Base-by-base conservation (phyloP, 2,113 vertebrate genomes). In the Halichoerus grypus region DNA sequence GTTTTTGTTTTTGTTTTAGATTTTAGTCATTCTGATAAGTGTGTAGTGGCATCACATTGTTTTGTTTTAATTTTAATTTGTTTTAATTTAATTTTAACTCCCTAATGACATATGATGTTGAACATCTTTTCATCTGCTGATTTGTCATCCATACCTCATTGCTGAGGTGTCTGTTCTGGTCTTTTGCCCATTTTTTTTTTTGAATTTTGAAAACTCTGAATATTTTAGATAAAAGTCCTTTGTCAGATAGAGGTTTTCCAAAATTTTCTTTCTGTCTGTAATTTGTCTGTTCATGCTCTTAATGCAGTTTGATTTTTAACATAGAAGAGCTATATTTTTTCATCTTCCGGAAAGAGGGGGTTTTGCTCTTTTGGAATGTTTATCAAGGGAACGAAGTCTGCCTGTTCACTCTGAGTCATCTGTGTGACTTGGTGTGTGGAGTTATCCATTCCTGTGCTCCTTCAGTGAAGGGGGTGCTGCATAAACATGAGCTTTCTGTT, bases 281-380 rank as follows among this genome's bases (percentile, higher is more conserved):
- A 85, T 42, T 85, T 80, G 14, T 31, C 9, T 59, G 19, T 87
- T 93, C 61, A 39, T 80, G 86, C 46, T 87, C 49, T 65, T 22
- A 51, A 53, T 79, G 36, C 5, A 88, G 28, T 82, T 74, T 69
- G 39, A 72, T 94, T 88, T 96, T 92, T 92, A 88, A 84, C 71
- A 83, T 31, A 83, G 18, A 67, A 89, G 77, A 89, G 0, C 3
- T 72, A 0, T 55, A 46, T 71, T 91, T 51, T 59, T 96, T 79
- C 69, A 69, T 61, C n/a, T 59, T 71, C 28, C n/a, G 14, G 82
- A 85, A 80, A 15, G 13, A 61, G 1, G 1, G 18, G 11, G 7
- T 67, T 91, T 92, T 57, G 14, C 13, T 55, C 21, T 36, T 86
- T 42, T 69, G 42, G 4, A 74, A 39, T 69, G 80, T 84, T 49